Evolutionary conservation across 2,113 vertebrate species (phyloP).

Genomic region (Penelope pileata): DNA sequence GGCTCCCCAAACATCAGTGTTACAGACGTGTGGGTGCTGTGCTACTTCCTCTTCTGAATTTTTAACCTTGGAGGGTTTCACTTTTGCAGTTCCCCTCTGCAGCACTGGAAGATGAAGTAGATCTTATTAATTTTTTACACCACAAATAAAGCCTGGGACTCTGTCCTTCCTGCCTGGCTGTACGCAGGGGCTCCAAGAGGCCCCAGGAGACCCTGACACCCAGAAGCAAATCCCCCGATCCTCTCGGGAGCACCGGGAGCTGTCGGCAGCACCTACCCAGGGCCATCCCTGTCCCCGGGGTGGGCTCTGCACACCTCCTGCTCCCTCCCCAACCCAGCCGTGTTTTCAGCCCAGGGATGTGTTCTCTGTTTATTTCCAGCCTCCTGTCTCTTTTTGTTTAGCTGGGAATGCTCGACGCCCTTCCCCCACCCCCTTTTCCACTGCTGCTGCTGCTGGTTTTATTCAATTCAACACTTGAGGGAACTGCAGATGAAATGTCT

Average conservation of each 20-base stretch:
- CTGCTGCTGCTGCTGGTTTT: conserved; percentile 71
- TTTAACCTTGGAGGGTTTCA: neutral
- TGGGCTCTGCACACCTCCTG: conserved; percentile 6
- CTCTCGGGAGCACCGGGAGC: neutral
- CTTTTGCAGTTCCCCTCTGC: neutral
- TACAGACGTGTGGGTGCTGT: neutral
- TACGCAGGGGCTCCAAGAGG: neutral
- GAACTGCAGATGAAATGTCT: conserved; percentile 82
- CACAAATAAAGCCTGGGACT: neutral
- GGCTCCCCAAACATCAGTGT: neutral
- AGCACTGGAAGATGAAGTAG: neutral
- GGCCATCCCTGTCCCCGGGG: neutral
- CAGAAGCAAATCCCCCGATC: neutral
- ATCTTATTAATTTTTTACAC: neutral
- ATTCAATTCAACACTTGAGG: conserved; percentile 81
- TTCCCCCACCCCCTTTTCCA: conserved; percentile 70
- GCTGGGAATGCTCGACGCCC: conserved; percentile 62
- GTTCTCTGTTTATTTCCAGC: neutral
- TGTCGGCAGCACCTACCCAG: neutral
- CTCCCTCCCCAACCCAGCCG: conserved; percentile 28
- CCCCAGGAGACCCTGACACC: neutral
- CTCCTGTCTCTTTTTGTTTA: conserved; percentile 74
- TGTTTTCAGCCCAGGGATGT: conserved; percentile 63
- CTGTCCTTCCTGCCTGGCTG: neutral
- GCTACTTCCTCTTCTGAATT: neutral